Conservation (phyloP, 1,140 invertebrate species). For the Tachypleus tridentatus region DNA sequence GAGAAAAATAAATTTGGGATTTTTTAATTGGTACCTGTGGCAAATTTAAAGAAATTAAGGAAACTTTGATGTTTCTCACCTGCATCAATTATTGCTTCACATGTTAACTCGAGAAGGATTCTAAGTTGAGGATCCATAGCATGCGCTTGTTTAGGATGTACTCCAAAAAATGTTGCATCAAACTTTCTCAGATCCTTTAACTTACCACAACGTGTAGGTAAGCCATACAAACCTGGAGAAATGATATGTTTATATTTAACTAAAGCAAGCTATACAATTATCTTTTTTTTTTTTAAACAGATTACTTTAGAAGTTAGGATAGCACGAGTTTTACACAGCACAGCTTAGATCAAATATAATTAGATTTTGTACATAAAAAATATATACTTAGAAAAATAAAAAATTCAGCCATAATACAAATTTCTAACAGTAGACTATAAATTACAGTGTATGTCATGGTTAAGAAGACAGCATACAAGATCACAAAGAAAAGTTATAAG, state of each 20-base stretch:
- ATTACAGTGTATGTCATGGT: too few relatives aligned
- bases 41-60: background rate
- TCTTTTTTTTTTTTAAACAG: too few relatives aligned
- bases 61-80: slow-evolving; percentile 40
- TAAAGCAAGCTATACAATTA: background rate
- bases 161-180: slow-evolving; percentile 86
- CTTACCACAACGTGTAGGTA: slow-evolving; percentile 76
- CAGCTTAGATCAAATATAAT: too few relatives aligned
- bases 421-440: too few relatives aligned
- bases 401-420: too few relatives aligned
- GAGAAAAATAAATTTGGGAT: background rate
- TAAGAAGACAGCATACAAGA: too few relatives aligned
- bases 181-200: slow-evolving; percentile 76
- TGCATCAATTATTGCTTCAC: slow-evolving; percentile 90
- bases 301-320: background rate
- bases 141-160: slow-evolving; percentile 83
- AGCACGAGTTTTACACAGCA: background rate
- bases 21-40: background rate
- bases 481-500: too few relatives aligned
- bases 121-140: slow-evolving; percentile 91
- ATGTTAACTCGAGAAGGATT: slow-evolving; percentile 78
- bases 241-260: too few relatives aligned
- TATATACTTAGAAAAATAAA: too few relatives aligned
- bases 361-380: too few relatives aligned
- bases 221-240: slow-evolving; percentile 50